Conservation (phyloP, 2,113 vertebrate species). For the Engystomops pustulosus region DNA sequence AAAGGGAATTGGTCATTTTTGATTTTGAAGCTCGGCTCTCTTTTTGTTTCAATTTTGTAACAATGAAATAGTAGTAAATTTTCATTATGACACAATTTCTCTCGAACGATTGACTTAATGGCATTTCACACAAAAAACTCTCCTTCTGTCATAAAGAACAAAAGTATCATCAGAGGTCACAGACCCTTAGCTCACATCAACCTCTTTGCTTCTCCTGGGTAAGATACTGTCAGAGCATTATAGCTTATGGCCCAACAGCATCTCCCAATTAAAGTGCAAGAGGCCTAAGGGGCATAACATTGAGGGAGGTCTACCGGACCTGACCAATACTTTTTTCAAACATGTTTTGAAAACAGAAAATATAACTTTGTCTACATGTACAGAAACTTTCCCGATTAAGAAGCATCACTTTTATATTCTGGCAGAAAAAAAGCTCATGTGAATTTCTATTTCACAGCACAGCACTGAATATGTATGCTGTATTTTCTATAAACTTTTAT, state of each 20-base stretch:
- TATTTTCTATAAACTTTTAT: constrained; percentile 4
- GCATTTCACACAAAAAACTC: not conserved
- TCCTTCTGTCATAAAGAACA: not conserved
- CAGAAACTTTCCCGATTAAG: too few species aligned
- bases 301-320: too few species aligned
- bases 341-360: not conserved
- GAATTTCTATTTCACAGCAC: not conserved
- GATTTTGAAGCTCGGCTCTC: not conserved
- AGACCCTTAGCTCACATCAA: not conserved
- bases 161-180: not conserved
- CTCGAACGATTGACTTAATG: not conserved
- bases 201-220: not conserved
- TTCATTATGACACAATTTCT: not conserved
- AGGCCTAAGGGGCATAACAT: too few species aligned
- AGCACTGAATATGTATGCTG: not conserved
- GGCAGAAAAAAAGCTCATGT: too few species aligned
- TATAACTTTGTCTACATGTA: not conserved
- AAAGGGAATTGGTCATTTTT: not conserved
- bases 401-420: too few species aligned
- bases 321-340: not conserved
- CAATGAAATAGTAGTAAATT: not conserved
- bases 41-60: too few species aligned
- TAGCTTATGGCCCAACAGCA: not conserved
- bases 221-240: not conserved
- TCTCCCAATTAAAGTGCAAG: not conserved